phyloP scores from a whole-genome alignment of 2,113 vertebrate genomes.

The Rhombomys opimus region DNA sequence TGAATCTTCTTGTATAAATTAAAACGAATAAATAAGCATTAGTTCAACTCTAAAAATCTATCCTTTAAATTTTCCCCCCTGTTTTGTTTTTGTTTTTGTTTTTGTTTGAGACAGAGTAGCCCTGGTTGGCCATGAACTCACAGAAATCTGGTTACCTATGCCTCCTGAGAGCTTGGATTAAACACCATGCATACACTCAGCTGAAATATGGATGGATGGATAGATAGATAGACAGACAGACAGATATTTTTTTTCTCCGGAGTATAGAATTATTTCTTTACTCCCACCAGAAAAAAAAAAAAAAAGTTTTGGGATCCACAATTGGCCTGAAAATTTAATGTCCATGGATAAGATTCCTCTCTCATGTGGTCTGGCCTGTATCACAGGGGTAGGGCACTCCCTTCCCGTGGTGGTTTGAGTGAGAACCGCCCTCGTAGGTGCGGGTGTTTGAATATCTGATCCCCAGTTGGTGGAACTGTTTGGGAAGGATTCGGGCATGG shows the following conservation, averaged over 20 bases:
- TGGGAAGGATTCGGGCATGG: not conserved
- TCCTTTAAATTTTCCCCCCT: not conserved
- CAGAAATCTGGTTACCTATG: not conserved
- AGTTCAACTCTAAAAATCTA: constrained; percentile 6
- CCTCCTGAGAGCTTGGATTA: not conserved
- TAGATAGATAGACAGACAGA: too few species aligned
- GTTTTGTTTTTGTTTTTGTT: too few species aligned
- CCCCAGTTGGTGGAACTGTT: not conserved
- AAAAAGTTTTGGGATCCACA: not conserved
- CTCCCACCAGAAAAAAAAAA: not conserved
- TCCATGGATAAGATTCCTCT: not conserved
- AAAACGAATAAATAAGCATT: not conserved
- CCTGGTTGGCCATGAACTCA: not conserved
- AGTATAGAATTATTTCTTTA: not conserved
- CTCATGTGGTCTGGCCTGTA: not conserved
- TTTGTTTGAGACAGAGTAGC: not conserved
- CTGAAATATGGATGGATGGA: not conserved
- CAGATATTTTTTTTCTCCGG: not conserved
- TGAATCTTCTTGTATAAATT: not conserved
- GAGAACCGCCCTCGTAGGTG: not conserved
- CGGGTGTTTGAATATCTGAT: not conserved
- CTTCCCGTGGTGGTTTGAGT: not conserved
- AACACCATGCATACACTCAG: not conserved
- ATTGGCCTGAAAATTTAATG: not conserved
- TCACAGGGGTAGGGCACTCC: not conserved